Percentiles rank a stretch among this genome's conserved stretches.
phyloP scores from a whole-genome alignment of 2,113 vertebrate species.

The Aegotheles bennettii region DNA sequence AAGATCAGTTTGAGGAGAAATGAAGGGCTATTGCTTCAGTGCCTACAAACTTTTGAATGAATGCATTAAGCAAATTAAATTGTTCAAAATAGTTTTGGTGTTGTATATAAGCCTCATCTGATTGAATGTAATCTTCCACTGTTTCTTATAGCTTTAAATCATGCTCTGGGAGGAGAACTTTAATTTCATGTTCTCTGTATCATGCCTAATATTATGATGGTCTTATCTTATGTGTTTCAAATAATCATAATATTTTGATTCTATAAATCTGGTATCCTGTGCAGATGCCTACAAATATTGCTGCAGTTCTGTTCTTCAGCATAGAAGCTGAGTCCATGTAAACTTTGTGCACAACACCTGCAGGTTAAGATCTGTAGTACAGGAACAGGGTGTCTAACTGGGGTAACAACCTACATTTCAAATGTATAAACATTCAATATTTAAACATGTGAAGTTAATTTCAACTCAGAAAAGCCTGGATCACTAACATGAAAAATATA shows the following conservation, averaged over 20 bases:
- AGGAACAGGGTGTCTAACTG: not conserved
- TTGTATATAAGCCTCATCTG: not conserved
- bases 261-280: not conserved
- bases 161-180: not conserved
- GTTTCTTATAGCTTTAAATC: not conserved
- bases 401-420: not conserved
- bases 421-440: not conserved
- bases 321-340: accelerated
- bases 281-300: not conserved
- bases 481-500: not conserved
- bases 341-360: not conserved
- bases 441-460: not conserved
- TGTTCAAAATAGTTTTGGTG: not conserved
- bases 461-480: not conserved
- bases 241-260: not conserved
- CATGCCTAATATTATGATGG: not conserved
- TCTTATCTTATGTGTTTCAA: not conserved
- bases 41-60: not conserved
- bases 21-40: not conserved
- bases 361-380: not conserved
- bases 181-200: not conserved
- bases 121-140: not conserved
- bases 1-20: not conserved
- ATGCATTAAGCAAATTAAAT: not conserved
- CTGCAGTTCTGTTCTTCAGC: not conserved